Evolutionary conservation across 1,140 invertebrate species (phyloP).

Genomic region (Panagrolaimus sp.): DNA sequence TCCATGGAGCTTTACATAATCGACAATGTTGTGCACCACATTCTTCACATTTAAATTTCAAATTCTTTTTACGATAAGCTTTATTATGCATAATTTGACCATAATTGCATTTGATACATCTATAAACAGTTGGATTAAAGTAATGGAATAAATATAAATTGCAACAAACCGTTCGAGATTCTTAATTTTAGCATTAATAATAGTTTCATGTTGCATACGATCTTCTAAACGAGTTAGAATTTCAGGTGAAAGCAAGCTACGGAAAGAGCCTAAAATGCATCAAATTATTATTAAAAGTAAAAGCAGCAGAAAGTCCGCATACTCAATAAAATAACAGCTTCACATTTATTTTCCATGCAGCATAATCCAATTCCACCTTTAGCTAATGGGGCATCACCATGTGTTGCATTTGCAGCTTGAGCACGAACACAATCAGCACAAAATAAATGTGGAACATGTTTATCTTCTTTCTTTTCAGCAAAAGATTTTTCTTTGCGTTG

Average conservation of each 20-base stretch:
- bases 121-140: not conserved
- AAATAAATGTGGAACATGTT: not conserved
- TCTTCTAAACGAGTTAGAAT: constrained; percentile 2
- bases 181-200: constrained; percentile 11
- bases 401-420: not conserved
- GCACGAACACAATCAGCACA: constrained; percentile 7
- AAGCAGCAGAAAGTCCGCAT: not conserved
- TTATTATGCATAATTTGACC: constrained; percentile 3
- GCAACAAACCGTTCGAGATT: constrained; percentile 2
- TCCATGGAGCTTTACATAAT: not conserved
- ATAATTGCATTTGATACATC: constrained; percentile 9
- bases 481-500: not conserved
- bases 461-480: not conserved
- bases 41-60: constrained; percentile 1
- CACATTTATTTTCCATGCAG: constrained; percentile 10
- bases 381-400: not conserved
- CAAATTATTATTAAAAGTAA: no score
- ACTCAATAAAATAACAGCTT: not conserved
- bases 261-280: not conserved
- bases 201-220: constrained; percentile 3
- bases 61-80: not conserved
- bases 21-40: not conserved
- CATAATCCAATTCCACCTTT: not conserved
- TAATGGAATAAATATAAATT: not conserved
- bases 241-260: not conserved